Base-by-base conservation (phyloP, 1,140 invertebrate genomes). In the Bactericera cockerelli region DNA sequence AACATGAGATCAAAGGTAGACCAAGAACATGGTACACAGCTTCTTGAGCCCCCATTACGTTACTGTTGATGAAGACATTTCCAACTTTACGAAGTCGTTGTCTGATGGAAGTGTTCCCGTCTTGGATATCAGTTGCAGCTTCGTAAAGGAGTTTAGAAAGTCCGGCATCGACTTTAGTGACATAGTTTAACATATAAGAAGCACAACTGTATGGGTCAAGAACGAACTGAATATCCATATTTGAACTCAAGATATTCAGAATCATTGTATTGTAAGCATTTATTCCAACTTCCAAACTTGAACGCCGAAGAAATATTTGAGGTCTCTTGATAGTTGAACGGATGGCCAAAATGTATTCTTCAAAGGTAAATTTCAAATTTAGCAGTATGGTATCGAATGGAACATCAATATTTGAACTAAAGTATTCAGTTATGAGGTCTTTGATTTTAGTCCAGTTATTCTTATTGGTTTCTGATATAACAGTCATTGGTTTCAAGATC, bases 21-120 rank as follows among this genome's bases (percentile, higher is more conserved):
- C 61, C 56, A 55, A 69, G 56, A 16, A 66, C 24, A 56, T 64
- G 59, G 56, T 62, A 67, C 16, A 61, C 65, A 19, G 67, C 68
- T 63, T 70, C 69, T 64, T 71, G 67, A 14, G 64, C 63, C 13
- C 63, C 65, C 60, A 68, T 65, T 36, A 67, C 33, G 62, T 58
- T 65, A 36, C 64, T 58, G 59, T 69, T 68, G 22, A 68, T 57
- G 60, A 69, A 66, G 19, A 62, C 38, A 57, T 67, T 69, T 8
- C 62, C 60, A 55, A 66, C 59, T 56, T 63, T 65, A 26, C 59
- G 36, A 21, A 70, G 60, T 63, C 61, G 66, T 38, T 67, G 63
- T 55, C 53, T 56, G 22, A 57, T 2, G 10, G 22, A 26, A 63
- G 28, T 36, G 53, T 64, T 61, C 39, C 57, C 61, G 24, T 56